Conservation (phyloP, 2,888 invertebrate species). For the Lithophane semibrunnea region DNA sequence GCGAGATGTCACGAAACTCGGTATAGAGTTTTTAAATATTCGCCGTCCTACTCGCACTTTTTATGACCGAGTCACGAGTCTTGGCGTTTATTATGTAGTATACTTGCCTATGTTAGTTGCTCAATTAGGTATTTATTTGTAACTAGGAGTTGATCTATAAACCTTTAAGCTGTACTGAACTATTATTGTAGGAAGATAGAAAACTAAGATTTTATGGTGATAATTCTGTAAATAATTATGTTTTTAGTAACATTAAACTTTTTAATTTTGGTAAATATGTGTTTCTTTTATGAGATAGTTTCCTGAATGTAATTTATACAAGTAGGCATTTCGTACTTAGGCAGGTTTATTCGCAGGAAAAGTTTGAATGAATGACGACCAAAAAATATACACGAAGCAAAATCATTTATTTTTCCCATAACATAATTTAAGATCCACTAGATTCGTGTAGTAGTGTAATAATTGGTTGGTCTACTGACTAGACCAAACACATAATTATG, state of each 20-base stretch:
- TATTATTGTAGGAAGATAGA: constrained; percentile 50
- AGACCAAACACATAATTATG: not conserved
- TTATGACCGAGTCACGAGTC: not conserved
- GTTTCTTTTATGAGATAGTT: not conserved
- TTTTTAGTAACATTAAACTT: constrained; percentile 57
- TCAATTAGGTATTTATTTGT: constrained; percentile 77
- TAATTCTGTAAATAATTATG: constrained; percentile 71
- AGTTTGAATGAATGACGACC: not conserved
- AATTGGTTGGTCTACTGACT: too few species aligned
- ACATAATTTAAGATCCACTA: not conserved
- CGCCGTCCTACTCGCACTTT: not conserved
- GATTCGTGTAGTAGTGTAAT: too few species aligned
- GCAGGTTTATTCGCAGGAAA: not conserved
- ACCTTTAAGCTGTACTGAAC: constrained; percentile 58
- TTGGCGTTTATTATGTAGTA: constrained; percentile 30
- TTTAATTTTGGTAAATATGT: constrained; percentile 61
- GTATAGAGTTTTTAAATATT: not conserved
- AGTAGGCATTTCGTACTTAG: not conserved
- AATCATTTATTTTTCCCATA: not conserved
- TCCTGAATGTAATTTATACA: not conserved
- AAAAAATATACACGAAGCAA: not conserved
- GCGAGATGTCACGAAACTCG: not conserved
- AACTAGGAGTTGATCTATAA: constrained; percentile 55
- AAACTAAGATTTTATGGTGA: constrained; percentile 62
- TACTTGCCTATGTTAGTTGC: constrained; percentile 71